Evolutionary conservation across 2,797 vertebrate species (phyloP), one percentile per base, ranked within the genome.

Genomic region (Selene dorsalis): DNA sequence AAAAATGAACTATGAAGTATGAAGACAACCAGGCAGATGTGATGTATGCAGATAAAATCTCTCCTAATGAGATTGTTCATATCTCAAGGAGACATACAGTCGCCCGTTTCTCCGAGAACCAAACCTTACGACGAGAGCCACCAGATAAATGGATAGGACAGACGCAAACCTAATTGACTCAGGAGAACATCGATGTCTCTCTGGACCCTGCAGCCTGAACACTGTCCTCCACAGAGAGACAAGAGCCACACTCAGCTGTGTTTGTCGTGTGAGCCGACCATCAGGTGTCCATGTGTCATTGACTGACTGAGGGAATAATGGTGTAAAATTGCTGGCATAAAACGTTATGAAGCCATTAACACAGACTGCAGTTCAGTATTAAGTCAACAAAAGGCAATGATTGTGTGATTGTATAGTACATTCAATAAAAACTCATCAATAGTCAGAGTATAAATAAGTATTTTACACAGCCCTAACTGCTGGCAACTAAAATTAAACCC

Each of bases 51-150:
- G 90, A 89, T 90, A 26, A 26, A 64, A 82, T 88, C 79, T 72
- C 39, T 53, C 62, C 48, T 93, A 89, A 92, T 87, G 63, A 56
- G 50, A 88, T 87, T 90, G 77, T 85, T 88, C 32, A 41, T 91
- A 84, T 92, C 80, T 91, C 79, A 70, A 47, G 41, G 88, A 94
- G 93, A 93, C 94, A 67, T 74, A 84, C 83, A 81, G 94, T 83
- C 92, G 81, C 65, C 85, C 60, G 16, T 77, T 86, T 85, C 73
- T 83, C 75, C 76, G 62, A 66, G 24, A 81, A 78, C 58, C 56
- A 75, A 78, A 79, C 60, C 69, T 77, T 78, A 84, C 32, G 75
- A 57, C n/a, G 61, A 69, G 45, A 79, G 62, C 50, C 16, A 68
- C 18, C 20, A 76, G 77, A 86, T 81, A 84, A 93, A 84, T 18